Conservation (phyloP, 2,113 vertebrate genomes). For the Peromyscus californicus region DNA sequence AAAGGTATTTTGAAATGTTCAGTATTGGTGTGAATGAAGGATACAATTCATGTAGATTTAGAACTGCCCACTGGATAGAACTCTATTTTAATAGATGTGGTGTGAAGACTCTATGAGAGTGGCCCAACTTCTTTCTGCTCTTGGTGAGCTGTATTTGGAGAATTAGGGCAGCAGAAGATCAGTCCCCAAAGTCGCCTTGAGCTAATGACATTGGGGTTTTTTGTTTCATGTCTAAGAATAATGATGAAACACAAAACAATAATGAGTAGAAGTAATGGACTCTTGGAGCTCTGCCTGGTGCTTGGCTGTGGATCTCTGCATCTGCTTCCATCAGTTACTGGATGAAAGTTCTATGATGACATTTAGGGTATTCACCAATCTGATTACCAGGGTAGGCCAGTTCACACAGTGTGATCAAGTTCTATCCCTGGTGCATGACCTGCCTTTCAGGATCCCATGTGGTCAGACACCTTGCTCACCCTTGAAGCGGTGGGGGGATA, state of each 20-base stretch:
- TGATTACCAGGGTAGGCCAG: no score
- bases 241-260: neutral
- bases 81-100: neutral
- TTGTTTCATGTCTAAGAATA: neutral
- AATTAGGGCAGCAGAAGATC: neutral
- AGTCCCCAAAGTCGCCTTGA: neutral
- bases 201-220: neutral
- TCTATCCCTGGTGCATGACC: no score
- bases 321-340: no score
- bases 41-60: neutral
- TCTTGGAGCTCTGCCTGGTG: no score
- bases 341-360: no score
- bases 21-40: neutral
- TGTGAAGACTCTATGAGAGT: neutral
- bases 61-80: neutral
- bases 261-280: neutral
- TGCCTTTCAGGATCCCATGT: no score
- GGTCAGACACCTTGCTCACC: no score
- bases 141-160: neutral
- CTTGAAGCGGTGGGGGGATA: no score
- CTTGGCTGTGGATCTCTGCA: no score
- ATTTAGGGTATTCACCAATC: no score
- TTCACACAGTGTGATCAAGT: no score
- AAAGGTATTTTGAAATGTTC: neutral
- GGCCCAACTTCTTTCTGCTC: neutral